A percentile compares a stretch with the other conserved stretches of the same genome.
phyloP scores from a whole-genome alignment of 2,888 invertebrate species.

The Neelides folsomi region DNA sequence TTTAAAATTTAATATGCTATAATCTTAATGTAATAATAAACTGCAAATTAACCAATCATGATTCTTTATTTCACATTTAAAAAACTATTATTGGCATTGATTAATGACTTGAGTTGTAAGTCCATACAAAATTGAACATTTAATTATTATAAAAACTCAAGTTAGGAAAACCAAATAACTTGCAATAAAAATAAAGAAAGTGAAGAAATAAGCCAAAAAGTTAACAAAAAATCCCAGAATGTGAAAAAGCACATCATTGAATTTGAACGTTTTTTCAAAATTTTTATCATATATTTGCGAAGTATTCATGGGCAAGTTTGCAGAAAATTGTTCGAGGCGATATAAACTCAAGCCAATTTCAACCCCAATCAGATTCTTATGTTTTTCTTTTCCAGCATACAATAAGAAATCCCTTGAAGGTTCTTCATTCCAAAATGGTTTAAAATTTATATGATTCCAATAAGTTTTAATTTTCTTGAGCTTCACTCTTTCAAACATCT shows the following conservation, averaged over 20 bases:
- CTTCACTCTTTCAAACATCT: slow-evolving; percentile 16
- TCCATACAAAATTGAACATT: too few species aligned
- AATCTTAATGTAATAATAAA: too few species aligned
- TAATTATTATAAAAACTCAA: too few species aligned
- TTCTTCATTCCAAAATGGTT: slow-evolving; percentile 15
- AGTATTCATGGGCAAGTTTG: slow-evolving; percentile 3
- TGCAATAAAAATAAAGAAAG: slow-evolving; percentile 22
- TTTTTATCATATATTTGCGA: slow-evolving; percentile 9
- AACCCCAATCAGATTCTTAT: slow-evolving; percentile 1
- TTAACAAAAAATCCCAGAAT: slow-evolving; percentile 16
- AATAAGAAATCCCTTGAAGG: background rate
- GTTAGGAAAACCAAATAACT: slow-evolving; percentile 28
- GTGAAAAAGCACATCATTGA: slow-evolving; percentile 23
- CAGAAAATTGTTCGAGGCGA: slow-evolving; percentile 12
- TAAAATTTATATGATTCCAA: slow-evolving; percentile 25
- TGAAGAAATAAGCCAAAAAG: slow-evolving; percentile 13
- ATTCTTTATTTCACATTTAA: too few species aligned
- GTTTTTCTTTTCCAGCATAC: background rate
- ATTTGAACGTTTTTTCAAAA: slow-evolving; percentile 18
- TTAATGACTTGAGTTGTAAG: too few species aligned
- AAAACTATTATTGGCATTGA: too few species aligned
- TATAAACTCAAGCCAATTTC: slow-evolving; percentile 23
- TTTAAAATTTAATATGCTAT: too few species aligned
- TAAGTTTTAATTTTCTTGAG: slow-evolving; percentile 28
- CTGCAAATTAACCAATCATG: too few species aligned